A percentile compares a stretch with the other conserved stretches of the same genome.
phyloP scores from a whole-genome alignment of 2,797 vertebrate species.

The Lindbergichthys nudifrons region DNA sequence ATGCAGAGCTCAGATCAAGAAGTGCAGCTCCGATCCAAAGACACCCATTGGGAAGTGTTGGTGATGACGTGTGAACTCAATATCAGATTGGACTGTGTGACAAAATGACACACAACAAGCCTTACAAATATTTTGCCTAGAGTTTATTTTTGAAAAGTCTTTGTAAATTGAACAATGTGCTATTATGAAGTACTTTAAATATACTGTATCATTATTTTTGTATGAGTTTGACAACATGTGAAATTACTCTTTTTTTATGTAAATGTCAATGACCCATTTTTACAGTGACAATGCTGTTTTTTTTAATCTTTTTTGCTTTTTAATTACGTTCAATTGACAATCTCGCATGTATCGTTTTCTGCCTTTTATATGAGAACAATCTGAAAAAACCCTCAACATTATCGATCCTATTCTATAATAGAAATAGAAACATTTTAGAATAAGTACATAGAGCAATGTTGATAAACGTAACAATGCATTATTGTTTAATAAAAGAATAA shows the following conservation, averaged over 20 bases:
- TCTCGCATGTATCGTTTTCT: not conserved
- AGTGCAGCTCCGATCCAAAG: conserved; percentile 50
- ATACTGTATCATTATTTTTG: not conserved
- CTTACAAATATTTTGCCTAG: not conserved
- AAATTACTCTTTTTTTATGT: conserved; percentile 10
- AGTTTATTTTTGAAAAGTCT: not conserved
- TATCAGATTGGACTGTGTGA: not conserved
- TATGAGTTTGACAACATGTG: conserved; percentile 24
- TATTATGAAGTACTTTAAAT: not conserved
- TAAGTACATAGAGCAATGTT: too few relatives aligned
- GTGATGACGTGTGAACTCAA: conserved; percentile 41
- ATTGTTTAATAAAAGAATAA: too few relatives aligned
- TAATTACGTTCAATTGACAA: not conserved
- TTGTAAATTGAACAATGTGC: conserved; percentile 2
- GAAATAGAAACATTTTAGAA: too few relatives aligned
- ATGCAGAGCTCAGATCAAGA: conserved; percentile 62
- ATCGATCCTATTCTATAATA: too few relatives aligned
- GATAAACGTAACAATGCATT: too few relatives aligned
- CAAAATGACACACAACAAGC: not conserved
- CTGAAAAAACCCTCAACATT: too few relatives aligned
- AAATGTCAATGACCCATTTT: not conserved
- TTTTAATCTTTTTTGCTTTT: not conserved
- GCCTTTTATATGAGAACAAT: not conserved
- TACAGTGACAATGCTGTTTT: not conserved
- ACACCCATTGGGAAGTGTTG: conserved; percentile 69